Evolutionary conservation across 2,113 vertebrate genomes (phyloP).

Genomic region (Otus sunia): DNA sequence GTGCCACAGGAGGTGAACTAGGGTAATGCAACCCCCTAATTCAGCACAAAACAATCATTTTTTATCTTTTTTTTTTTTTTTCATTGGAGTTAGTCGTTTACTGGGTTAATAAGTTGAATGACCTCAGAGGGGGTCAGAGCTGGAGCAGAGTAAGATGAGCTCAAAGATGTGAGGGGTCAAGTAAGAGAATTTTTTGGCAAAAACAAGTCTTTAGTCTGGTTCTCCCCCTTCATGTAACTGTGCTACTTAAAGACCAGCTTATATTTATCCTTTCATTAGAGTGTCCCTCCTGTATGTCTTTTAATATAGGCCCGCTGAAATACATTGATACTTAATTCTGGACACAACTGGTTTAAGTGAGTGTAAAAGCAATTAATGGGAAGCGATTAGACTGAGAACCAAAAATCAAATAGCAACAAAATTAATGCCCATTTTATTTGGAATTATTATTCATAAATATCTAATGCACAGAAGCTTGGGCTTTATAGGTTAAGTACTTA

Average conservation of each 20-base stretch:
- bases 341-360: neutral
- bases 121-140: neutral
- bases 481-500: neutral
- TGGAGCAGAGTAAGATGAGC: neutral
- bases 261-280: neutral
- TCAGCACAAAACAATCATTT: neutral
- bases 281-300: neutral
- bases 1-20: neutral
- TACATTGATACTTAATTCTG: neutral
- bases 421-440: neutral
- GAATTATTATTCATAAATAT: neutral
- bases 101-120: slow-evolving; percentile 6
- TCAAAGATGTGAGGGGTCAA: neutral
- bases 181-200: neutral
- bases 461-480: neutral
- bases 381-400: neutral
- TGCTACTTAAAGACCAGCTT: neutral
- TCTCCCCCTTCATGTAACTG: neutral
- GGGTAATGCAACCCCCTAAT: neutral
- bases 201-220: neutral
- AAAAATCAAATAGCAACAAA: neutral
- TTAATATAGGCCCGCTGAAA: neutral
- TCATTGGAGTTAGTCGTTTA: neutral
- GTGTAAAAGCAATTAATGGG: neutral
- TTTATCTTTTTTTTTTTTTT: too few species aligned